Evolutionary conservation across 2,113 vertebrate species (phyloP).

Genomic region (Cebidichthys violaceus): DNA sequence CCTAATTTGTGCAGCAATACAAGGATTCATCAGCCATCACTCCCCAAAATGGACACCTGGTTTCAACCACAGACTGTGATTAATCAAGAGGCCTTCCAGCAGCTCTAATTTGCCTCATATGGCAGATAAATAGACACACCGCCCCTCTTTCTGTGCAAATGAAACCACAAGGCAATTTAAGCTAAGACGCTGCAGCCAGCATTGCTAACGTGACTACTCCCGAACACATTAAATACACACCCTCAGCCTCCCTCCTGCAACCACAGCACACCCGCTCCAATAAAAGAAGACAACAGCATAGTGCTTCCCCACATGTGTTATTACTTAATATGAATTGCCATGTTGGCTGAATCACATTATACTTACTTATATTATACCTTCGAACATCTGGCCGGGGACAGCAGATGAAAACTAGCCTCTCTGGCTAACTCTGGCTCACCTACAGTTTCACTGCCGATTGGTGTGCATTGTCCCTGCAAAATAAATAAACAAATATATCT

Average conservation of each 20-base stretch:
- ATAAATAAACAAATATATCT: too few species aligned
- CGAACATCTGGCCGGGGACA: too few species aligned
- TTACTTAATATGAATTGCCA: conserved; percentile 33
- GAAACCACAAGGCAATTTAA: conserved; percentile 49
- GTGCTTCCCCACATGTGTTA: conserved; percentile 48
- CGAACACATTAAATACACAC: conserved; percentile 32
- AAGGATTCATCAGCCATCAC: background rate
- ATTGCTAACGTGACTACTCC: conserved; percentile 32
- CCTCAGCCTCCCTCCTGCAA: conserved; percentile 43
- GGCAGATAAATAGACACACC: conserved; percentile 25
- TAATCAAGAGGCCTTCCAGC: conserved; percentile 10
- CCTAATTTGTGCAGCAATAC: conserved; percentile 1
- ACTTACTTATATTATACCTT: too few species aligned
- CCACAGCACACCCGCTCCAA: conserved; percentile 37
- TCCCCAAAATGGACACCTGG: conserved; percentile 28
- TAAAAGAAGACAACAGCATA: conserved; percentile 23
- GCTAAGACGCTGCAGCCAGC: conserved; percentile 20
- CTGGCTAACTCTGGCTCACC: too few species aligned
- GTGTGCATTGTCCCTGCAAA: too few species aligned
- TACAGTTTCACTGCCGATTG: too few species aligned
- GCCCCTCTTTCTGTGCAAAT: conserved; percentile 37
- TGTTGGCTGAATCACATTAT: conserved; percentile 14
- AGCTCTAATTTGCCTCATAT: conserved; percentile 18
- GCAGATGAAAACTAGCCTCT: too few species aligned
- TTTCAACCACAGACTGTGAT: conserved; percentile 21